phyloP scores from a whole-genome alignment of 2,797 vertebrate genomes.

The Poeciliopsis turneri region DNA sequence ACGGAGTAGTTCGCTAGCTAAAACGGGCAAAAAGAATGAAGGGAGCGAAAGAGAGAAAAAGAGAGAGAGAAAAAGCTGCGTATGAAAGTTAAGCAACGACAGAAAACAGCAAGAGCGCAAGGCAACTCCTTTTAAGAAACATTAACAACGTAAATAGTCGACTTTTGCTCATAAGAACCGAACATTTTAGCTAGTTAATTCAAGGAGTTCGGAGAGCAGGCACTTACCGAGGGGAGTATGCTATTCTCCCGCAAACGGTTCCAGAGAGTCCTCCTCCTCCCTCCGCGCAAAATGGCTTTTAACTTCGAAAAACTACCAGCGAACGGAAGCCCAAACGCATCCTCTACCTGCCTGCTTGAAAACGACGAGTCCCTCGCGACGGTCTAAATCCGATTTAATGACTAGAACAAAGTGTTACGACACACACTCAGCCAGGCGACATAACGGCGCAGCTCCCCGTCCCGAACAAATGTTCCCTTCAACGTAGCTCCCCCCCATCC shows the following conservation, averaged over 20 bases:
- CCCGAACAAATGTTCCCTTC: slow-evolving; percentile 64
- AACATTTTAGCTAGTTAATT: background rate
- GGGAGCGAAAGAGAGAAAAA: background rate
- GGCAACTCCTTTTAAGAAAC: background rate
- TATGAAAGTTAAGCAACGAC: background rate
- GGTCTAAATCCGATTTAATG: slow-evolving; percentile 50
- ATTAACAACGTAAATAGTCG: fast-evolving
- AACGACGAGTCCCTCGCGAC: background rate
- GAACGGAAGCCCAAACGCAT: slow-evolving; percentile 8
- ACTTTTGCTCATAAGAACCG: too few species aligned
- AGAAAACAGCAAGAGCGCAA: background rate
- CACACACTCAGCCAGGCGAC: slow-evolving; percentile 9
- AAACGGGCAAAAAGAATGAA: background rate
- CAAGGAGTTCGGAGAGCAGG: background rate
- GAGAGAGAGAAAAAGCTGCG: background rate
- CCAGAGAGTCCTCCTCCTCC: slow-evolving; percentile 50
- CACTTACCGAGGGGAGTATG: slow-evolving; percentile 36
- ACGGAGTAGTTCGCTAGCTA: slow-evolving; percentile 13
- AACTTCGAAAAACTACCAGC: slow-evolving; percentile 13
- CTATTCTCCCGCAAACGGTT: slow-evolving; percentile 47
- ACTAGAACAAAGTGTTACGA: slow-evolving; percentile 48
- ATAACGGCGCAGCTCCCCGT: slow-evolving; percentile 56
- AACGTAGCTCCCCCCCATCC: slow-evolving; percentile 39
- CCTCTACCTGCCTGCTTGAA: background rate
- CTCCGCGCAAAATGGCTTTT: slow-evolving; percentile 37